Base-by-base conservation (phyloP, 2,797 vertebrate genomes). In the Sarcophilus harrisii region DNA sequence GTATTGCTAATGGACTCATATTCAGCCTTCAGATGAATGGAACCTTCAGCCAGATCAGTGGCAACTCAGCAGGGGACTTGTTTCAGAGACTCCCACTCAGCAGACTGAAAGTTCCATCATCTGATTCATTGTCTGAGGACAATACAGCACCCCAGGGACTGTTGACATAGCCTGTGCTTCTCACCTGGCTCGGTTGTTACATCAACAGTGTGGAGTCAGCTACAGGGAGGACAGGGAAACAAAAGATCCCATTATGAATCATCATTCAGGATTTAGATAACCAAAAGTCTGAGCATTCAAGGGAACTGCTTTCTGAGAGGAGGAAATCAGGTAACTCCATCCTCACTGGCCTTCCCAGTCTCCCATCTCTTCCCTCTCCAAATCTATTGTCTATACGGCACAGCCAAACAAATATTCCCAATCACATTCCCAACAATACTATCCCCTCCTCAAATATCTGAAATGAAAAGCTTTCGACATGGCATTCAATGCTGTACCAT, bases 391-490 rank as follows among this genome's bases (percentile, higher is more conserved):
- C n/a, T 24, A 81, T 38, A 10, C 2, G 24, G 38, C 2, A 81
- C 54, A 52, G 6, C 6, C n/a, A 81, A 45, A 45, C 2, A 24
- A 21, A 73, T 73, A 73, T n/a, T 73, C 62, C 62, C 62, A 73
- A 62, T 62, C 62, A 66, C 32, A n/a, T n/a, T 60, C 81, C 29
- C 58, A 57, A 52, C 57, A 62, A 73, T 94, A 57, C 93, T 91
- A 93, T 73, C 96, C 95, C 87, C 81, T 92, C 58, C 81, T 93
- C 38, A 59, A 58, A 57, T n/a, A n/a, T 52, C 93, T 95, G 38
- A 91, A 45, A 58, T 96, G 95, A 4, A 27, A 59, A 93, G 73
- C 59, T 60, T 60, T 60, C 28, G 1, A 60, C 28, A 29, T 29
- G 28, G 28, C 10, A 10, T 60, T 60, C 2, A 12, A 29, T 62